Conservation (phyloP, 2,113 vertebrate species). For the Varanus komodoensis region DNA sequence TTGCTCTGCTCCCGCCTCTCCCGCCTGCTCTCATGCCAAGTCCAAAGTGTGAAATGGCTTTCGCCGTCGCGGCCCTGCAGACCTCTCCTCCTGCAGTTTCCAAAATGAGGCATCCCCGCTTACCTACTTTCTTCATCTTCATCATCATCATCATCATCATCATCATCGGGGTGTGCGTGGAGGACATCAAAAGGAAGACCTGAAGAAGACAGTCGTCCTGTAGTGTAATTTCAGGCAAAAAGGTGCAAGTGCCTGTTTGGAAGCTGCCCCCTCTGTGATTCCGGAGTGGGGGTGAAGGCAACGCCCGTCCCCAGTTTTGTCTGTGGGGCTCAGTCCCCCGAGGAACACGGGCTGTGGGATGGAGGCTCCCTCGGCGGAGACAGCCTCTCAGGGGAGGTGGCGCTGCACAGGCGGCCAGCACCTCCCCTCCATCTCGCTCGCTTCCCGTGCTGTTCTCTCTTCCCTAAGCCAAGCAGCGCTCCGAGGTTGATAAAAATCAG, state of each 20-base stretch:
- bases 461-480: background rate
- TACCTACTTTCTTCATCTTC: background rate
- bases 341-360: no score
- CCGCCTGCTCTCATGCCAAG: conserved; percentile 17
- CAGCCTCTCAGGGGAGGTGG: no score
- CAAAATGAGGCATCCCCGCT: background rate
- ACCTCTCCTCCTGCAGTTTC: background rate
- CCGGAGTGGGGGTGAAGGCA: background rate
- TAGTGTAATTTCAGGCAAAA: no score
- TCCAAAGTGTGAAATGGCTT: background rate
- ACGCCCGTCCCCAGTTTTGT: no score
- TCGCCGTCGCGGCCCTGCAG: background rate
- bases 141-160: background rate
- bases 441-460: background rate
- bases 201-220: background rate
- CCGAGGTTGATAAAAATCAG: background rate
- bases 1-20: background rate
- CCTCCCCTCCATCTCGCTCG: no score
- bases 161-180: background rate
- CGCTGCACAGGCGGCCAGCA: no score
- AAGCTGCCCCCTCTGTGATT: background rate
- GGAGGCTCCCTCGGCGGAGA: no score
- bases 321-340: no score
- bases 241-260: background rate
- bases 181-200: fast-evolving